Conservation (phyloP, 2,797 vertebrate species). For the Halcyon smyrnensis region DNA sequence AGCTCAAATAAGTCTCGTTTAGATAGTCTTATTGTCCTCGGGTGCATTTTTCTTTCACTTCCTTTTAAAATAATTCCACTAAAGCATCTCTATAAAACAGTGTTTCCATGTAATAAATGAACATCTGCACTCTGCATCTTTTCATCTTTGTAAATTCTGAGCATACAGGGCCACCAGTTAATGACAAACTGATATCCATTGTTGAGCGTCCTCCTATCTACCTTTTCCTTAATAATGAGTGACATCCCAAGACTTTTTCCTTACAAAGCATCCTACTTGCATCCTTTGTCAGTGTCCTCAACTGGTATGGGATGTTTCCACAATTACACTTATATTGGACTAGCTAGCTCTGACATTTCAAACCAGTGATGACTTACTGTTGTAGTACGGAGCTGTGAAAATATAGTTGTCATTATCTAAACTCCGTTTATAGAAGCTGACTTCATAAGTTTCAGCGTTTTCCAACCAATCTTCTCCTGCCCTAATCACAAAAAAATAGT, state of each 20-base stretch:
- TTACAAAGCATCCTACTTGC: background rate
- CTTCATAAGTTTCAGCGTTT: conserved; percentile 94
- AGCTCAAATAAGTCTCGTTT: background rate
- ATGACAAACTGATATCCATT: background rate
- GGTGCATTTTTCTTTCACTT: background rate
- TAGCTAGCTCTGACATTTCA: background rate
- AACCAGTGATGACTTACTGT: conserved; percentile 83
- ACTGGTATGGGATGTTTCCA: background rate
- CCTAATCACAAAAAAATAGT: conserved; percentile 76
- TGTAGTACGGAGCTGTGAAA: conserved; percentile 94
- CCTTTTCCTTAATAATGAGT: background rate
- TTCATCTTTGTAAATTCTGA: background rate
- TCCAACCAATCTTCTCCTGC: conserved; percentile 94
- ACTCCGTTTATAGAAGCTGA: conserved; percentile 97
- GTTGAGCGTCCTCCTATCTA: background rate
- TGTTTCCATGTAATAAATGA: background rate
- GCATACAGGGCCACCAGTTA: background rate
- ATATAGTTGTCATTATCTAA: conserved; percentile 97
- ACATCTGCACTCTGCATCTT: background rate
- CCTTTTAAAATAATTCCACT: background rate
- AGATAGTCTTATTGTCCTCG: background rate
- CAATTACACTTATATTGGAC: background rate
- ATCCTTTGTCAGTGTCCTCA: background rate
- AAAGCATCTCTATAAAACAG: background rate
- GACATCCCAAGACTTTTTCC: background rate